Conservation (phyloP, 2,797 vertebrate genomes). For the Echeneis naucrates region DNA sequence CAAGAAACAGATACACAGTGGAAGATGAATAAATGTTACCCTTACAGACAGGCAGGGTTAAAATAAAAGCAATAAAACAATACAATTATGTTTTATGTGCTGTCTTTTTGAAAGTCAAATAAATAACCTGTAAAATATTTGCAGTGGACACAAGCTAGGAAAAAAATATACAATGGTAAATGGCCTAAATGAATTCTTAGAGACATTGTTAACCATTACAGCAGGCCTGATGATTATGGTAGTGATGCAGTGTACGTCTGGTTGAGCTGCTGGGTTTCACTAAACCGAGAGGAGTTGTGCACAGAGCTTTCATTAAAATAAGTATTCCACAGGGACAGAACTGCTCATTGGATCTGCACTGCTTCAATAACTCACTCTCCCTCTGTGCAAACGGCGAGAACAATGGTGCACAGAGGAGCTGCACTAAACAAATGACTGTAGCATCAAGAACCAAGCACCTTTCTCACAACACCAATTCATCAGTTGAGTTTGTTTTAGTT, state of each 20-base stretch:
- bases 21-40: too few relatives aligned
- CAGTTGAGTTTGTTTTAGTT: constrained; percentile 45
- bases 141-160: too few relatives aligned
- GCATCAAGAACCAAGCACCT: constrained; percentile 50
- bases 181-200: neutral
- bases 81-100: too few relatives aligned
- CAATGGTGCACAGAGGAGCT: constrained; percentile 25
- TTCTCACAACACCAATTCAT: constrained; percentile 49
- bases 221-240: constrained; percentile 2
- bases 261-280: constrained; percentile 13
- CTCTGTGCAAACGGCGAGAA: constrained; percentile 34
- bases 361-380: constrained; percentile 36
- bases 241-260: constrained; percentile 6
- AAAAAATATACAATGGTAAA: neutral
- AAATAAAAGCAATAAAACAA: too few relatives aligned
- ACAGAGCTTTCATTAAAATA: constrained; percentile 41
- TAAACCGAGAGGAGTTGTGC: neutral
- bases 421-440: constrained; percentile 25
- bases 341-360: constrained; percentile 46
- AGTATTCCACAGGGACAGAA: constrained; percentile 37
- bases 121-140: too few relatives aligned
- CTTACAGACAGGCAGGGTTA: too few relatives aligned
- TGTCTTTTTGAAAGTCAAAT: too few relatives aligned
- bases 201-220: neutral
- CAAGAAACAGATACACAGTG: too few relatives aligned